phyloP scores from a whole-genome alignment of 2,888 invertebrate genomes.

The Pterostichus madidus region DNA sequence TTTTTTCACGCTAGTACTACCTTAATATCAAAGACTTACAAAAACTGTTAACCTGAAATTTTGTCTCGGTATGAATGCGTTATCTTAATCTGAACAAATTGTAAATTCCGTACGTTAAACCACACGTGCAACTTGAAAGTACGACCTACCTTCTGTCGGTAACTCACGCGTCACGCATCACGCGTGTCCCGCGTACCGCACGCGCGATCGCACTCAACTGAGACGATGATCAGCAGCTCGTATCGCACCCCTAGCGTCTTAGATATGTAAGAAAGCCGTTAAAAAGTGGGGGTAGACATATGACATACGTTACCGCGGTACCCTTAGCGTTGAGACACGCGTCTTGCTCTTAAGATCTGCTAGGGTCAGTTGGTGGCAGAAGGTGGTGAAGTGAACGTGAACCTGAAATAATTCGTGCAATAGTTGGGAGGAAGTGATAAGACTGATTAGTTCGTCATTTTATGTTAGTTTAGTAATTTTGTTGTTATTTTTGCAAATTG shows the following conservation, averaged over 20 bases:
- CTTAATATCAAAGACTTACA: no score
- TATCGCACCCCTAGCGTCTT: conserved; percentile 60
- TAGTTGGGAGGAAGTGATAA: not conserved
- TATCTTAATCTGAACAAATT: no score
- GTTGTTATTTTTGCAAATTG: not conserved
- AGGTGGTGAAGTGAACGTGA: not conserved
- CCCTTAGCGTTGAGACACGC: not conserved
- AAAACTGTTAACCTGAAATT: no score
- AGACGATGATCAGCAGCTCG: conserved; percentile 52
- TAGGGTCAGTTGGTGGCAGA: conserved; percentile 14
- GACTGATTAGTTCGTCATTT: not conserved
- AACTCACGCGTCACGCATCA: not conserved
- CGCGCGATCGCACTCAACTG: conserved; percentile 19
- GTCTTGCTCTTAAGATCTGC: conserved; percentile 6
- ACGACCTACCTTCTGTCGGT: not conserved
- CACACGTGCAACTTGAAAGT: not conserved
- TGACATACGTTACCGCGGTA: conserved; percentile 14
- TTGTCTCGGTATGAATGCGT: no score
- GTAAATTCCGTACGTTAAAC: not conserved
- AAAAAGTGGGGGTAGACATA: conserved; percentile 61
- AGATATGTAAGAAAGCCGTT: conserved; percentile 59
- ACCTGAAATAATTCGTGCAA: conserved; percentile 31
- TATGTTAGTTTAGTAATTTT: not conserved
- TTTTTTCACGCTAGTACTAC: no score
- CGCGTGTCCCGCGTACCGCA: conserved; percentile 5